A percentile compares a stretch with the other conserved stretches of the same genome.
phyloP scores from a whole-genome alignment of 2,888 invertebrate genomes.

The Anarsia innoxiella region DNA sequence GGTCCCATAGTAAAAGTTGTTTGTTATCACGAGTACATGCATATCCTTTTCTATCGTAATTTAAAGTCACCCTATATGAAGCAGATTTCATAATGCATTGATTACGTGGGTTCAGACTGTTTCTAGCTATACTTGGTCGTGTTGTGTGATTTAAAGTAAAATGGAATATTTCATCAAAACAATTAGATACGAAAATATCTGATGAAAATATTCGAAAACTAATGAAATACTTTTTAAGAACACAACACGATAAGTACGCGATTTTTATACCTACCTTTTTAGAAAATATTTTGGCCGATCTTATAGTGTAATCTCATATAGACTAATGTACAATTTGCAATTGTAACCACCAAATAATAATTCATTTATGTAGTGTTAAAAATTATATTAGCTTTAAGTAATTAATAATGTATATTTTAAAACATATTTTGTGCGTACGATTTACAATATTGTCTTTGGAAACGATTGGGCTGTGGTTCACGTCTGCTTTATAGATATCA shows the following conservation, averaged over 20 bases:
- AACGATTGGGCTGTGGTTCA: conserved; percentile 48
- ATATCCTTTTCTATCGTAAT: too few relatives aligned
- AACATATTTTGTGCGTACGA: conserved; percentile 6
- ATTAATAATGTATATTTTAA: conserved; percentile 14
- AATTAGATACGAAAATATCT: neutral
- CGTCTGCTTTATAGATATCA: conserved; percentile 50
- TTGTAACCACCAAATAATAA: conserved; percentile 71
- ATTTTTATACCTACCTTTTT: too few relatives aligned
- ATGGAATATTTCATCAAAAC: neutral
- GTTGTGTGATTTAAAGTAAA: neutral
- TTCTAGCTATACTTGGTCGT: too few relatives aligned
- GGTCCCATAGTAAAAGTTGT: too few relatives aligned
- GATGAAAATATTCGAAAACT: neutral
- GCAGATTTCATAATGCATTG: too few relatives aligned
- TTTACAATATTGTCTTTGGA: neutral
- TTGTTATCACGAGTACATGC: too few relatives aligned
- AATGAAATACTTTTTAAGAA: neutral
- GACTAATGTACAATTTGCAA: conserved; percentile 68
- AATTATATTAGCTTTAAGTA: conserved; percentile 20
- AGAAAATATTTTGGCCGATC: conserved; percentile 14
- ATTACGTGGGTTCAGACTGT: too few relatives aligned
- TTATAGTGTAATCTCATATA: conserved; percentile 60
- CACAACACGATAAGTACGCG: too few relatives aligned
- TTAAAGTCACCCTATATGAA: too few relatives aligned
- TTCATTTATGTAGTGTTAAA: conserved; percentile 48